Evolutionary conservation across 2,888 invertebrate genomes (phyloP), one percentile per base, ranked within the genome.

Genomic region (Anoncus sp.): DNA sequence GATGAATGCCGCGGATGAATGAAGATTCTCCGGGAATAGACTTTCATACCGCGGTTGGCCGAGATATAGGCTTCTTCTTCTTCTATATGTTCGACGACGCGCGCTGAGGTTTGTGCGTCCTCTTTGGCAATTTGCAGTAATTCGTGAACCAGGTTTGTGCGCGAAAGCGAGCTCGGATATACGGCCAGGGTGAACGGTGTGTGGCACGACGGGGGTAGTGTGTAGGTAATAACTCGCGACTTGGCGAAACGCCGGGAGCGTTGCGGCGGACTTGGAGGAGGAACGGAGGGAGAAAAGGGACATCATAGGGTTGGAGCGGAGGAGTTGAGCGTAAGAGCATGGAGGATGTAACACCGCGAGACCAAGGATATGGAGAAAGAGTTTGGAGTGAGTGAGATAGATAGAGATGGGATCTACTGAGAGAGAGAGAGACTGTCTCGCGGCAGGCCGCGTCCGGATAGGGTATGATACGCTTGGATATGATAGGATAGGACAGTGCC

Each of bases 401-500:
- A 67, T n/a, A 72, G 63, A 51, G 40, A 22, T 45, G 47, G 59
- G 27, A 31, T n/a, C n/a, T n/a, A n/a, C n/a, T n/a, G 55, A 51
- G 47, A 53, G 43, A 27, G 73, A 70, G 45, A 70, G 47, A 22
- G 24, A 69, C 18, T 16, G 47, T 78, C 70, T 73, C 73, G 77
- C 51, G 63, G 77, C 73, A 57, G 57, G 63, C 67, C 73, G 57
- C 57, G 57, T 53, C 51, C 63, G 63, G 51, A 49, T 73, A 53
- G 76, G 75, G 67, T 67, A 81, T 82, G 81, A 82, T 77, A 76
- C 65, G 75, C 79, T 79, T 79, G 82, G 84, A 85, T 86, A 85
- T 84, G 86, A 88, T 88, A 82, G 86, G 88, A 84, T 81, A 83
- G 81, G 82, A 85, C 84, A 85, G 60, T 55, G 77, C 20, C 49